Percentiles rank a stretch among this genome's conserved stretches.
Conservation (phyloP, 2,797 vertebrate genomes). For the Lycodopsis pacificus region DNA sequence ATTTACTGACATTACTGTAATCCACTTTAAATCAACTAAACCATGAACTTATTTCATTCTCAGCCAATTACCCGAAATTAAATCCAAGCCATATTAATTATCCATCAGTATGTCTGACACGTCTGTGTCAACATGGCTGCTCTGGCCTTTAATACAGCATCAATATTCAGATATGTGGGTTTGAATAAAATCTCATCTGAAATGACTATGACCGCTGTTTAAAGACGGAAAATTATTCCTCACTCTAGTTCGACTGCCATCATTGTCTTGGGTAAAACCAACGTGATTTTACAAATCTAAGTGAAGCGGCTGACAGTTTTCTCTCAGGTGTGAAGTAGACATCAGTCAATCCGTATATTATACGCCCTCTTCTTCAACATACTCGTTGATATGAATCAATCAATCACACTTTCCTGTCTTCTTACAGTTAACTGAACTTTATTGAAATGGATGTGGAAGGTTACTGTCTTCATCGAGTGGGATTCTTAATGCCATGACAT, state of each 20-base stretch:
- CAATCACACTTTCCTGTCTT: constrained; percentile 17
- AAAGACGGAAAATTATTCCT: constrained; percentile 44
- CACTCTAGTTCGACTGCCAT: constrained; percentile 29
- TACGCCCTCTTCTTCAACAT: background rate
- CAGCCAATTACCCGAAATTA: constrained; percentile 54
- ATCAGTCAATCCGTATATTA: constrained; percentile 46
- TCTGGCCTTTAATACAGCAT: constrained; percentile 48
- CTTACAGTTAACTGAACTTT: constrained; percentile 22
- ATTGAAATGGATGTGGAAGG: constrained; percentile 45
- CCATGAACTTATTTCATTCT: constrained; percentile 34
- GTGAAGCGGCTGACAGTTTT: constrained; percentile 49
- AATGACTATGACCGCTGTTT: constrained; percentile 49
- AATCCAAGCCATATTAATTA: constrained; percentile 54
- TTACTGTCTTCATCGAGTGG: constrained; percentile 4
- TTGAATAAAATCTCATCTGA: constrained; percentile 49
- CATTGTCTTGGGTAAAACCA: constrained; percentile 57
- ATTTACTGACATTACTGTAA: constrained; percentile 51
- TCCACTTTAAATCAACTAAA: constrained; percentile 49
- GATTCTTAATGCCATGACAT: constrained; percentile 46
- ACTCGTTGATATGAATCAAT: constrained; percentile 28
- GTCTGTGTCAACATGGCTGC: constrained; percentile 45
- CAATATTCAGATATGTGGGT: constrained; percentile 58
- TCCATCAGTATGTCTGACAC: constrained; percentile 28
- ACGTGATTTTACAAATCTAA: constrained; percentile 71
- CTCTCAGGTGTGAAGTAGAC: constrained; percentile 60